These are phyloP conservation scores for Atractosteus spatula DNA, from an alignment of 2,113 vertebrate genomes.

Conservation along the genomic window DNA sequence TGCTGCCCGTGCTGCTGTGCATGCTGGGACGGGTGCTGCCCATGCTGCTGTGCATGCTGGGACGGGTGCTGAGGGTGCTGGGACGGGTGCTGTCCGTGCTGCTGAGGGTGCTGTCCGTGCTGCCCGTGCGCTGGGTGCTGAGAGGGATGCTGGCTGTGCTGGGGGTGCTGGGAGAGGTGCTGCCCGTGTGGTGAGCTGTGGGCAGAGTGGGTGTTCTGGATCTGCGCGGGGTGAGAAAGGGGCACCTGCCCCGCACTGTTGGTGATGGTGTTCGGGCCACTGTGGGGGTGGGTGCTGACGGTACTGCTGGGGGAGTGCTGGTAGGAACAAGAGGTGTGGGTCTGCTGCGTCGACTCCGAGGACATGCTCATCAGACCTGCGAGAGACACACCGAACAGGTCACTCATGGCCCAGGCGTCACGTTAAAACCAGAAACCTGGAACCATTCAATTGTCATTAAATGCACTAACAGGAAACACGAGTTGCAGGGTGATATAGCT, in stretches of 20 bases:
- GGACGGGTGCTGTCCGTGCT: slow-evolving; percentile 64
- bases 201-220: slow-evolving; percentile 43
- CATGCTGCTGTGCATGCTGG: slow-evolving; percentile 45
- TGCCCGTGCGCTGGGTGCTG: slow-evolving; percentile 37
- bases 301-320: slow-evolving; percentile 77
- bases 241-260: slow-evolving; percentile 77
- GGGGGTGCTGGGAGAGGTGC: slow-evolving; percentile 54
- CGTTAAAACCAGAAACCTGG: too few species aligned
- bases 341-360: slow-evolving; percentile 73
- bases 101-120: slow-evolving; percentile 58
- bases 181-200: slow-evolving; percentile 68
- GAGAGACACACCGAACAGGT: slow-evolving; percentile 21
- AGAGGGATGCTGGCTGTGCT: slow-evolving; percentile 44
- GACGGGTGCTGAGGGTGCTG: slow-evolving; percentile 60
- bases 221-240: slow-evolving; percentile 73
- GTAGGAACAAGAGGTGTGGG: slow-evolving; percentile 85
- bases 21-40: slow-evolving; percentile 58
- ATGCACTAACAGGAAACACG: too few species aligned
- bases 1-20: slow-evolving; percentile 50
- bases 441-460: too few species aligned
- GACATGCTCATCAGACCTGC: slow-evolving; percentile 77
- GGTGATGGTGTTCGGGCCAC: slow-evolving; percentile 65
- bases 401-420: background rate
- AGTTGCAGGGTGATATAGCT: too few species aligned
- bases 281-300: slow-evolving; percentile 78